Evolutionary conservation across 2,797 vertebrate species (phyloP).

Genomic region (Muscicapa striata): DNA sequence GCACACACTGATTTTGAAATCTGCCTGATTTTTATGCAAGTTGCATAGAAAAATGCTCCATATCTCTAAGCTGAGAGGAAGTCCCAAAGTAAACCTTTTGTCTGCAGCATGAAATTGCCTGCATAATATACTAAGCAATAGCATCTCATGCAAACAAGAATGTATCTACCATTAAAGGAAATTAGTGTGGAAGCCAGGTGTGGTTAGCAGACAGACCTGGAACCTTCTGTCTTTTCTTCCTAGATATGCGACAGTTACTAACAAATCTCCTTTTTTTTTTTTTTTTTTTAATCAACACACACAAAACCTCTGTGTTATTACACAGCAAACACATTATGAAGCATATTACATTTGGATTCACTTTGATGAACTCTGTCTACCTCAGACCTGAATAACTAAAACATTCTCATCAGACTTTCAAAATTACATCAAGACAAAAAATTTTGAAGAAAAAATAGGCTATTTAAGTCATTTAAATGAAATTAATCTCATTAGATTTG

Average conservation of each 20-base stretch:
- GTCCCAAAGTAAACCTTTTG: conserved; percentile 1
- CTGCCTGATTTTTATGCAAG: background rate
- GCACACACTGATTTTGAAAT: background rate
- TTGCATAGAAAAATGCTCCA: background rate
- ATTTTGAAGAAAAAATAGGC: background rate
- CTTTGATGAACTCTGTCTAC: background rate
- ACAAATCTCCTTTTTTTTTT: background rate
- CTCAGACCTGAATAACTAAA: background rate
- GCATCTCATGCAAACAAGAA: background rate
- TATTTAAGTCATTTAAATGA: background rate
- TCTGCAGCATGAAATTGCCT: background rate
- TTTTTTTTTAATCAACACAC: background rate
- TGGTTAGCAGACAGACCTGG: background rate
- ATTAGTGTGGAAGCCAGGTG: background rate
- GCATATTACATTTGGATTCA: background rate
- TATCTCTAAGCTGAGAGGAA: background rate
- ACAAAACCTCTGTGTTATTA: background rate
- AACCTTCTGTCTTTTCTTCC: background rate
- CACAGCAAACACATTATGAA: background rate
- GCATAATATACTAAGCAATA: background rate
- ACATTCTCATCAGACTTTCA: background rate
- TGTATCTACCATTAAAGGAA: background rate
- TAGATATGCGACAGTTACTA: background rate
- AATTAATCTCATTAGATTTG: background rate
- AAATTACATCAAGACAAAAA: too few species aligned